These are phyloP conservation scores for Drosophila kuntzei DNA, from an alignment of 2,888 invertebrate species.

Conservation along the genomic window DNA sequence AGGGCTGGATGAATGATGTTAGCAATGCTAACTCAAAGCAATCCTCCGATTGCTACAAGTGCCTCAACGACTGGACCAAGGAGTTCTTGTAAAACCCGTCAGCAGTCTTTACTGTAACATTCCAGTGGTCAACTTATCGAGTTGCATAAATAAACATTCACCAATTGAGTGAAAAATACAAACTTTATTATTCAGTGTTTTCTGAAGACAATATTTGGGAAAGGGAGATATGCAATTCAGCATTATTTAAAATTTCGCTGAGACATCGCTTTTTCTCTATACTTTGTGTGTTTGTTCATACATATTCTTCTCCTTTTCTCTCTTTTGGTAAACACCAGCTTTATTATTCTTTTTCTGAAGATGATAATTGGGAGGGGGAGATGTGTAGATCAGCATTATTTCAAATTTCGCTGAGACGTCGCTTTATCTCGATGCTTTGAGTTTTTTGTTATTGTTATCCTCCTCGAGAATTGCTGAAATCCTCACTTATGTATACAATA, in stretches of 20 bases:
- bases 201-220: not conserved
- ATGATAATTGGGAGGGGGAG: not conserved
- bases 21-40: slow-evolving; percentile 11
- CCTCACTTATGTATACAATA: too few relatives aligned
- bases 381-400: not conserved
- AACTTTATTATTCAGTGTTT: not conserved
- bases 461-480: not conserved
- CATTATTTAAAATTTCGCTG: not conserved
- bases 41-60: slow-evolving; percentile 6
- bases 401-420: too few relatives aligned
- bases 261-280: not conserved
- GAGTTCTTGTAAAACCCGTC: not conserved
- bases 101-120: not conserved
- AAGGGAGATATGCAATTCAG: not conserved
- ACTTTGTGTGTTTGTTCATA: not conserved
- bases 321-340: not conserved
- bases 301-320: not conserved
- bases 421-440: not conserved
- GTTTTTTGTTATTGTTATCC: too few relatives aligned
- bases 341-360: not conserved
- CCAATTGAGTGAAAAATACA: not conserved
- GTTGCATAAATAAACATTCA: slow-evolving; percentile 1
- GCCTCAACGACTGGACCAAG: slow-evolving; percentile 1
- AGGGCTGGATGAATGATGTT: slow-evolving; percentile 2
- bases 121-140: not conserved